Evolutionary conservation across 2,797 vertebrate species (phyloP).

Genomic region (Erpetoichthys calabaricus): DNA sequence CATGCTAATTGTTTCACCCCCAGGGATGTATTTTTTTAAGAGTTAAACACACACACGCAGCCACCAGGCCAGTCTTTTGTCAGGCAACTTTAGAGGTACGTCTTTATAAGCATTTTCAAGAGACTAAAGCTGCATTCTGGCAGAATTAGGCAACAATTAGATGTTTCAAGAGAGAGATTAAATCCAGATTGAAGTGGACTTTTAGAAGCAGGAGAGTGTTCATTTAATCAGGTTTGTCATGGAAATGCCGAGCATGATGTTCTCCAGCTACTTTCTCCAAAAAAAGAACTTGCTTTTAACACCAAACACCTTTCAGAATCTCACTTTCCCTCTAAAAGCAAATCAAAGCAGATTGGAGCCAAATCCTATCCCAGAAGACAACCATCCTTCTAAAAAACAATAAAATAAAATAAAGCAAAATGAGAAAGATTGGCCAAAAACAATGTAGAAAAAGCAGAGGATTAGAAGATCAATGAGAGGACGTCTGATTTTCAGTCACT

Average conservation of each 20-base stretch:
- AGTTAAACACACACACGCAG: too few relatives aligned
- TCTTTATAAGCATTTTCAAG: conserved; percentile 5
- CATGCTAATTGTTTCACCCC: too few relatives aligned
- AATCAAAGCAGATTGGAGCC: conserved; percentile 28
- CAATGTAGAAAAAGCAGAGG: conserved; percentile 15
- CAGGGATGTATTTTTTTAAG: too few relatives aligned
- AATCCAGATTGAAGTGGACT: conserved; percentile 73
- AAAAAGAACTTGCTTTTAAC: conserved; percentile 3
- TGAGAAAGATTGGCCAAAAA: conserved; percentile 7
- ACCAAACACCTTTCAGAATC: too few relatives aligned
- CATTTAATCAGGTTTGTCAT: conserved; percentile 69
- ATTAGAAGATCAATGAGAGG: conserved; percentile 30
- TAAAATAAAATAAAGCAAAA: conserved; percentile 25
- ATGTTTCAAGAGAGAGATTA: conserved; percentile 69
- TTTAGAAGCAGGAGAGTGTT: conserved; percentile 66
- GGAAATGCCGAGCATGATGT: conserved; percentile 74
- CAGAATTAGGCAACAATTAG: conserved; percentile 70
- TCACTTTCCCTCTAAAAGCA: too few relatives aligned
- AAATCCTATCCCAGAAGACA: conserved; percentile 4
- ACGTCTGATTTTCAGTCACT: conserved; percentile 43
- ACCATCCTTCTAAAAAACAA: neutral
- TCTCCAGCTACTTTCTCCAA: conserved; percentile 60
- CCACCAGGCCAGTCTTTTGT: too few relatives aligned
- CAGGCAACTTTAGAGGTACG: too few relatives aligned
- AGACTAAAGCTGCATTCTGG: conserved; percentile 25